Base-by-base conservation (phyloP, 2,888 invertebrate species). In the Ormyrus nitidulus region DNA sequence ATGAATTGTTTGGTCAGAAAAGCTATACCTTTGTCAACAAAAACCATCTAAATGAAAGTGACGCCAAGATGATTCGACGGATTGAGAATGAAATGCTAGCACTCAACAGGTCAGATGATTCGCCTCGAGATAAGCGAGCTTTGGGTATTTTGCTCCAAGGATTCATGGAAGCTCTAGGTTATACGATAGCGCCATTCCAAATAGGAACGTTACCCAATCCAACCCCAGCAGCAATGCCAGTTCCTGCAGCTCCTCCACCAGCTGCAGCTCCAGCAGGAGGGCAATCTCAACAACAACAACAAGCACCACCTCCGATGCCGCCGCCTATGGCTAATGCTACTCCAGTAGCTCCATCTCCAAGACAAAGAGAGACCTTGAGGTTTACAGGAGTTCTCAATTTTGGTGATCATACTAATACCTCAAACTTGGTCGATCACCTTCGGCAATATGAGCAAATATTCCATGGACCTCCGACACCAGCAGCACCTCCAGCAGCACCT, bases 351-450 rank as follows among this genome's bases (percentile, higher is more conserved):
- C 65, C 54, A 51, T 76, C n/a, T 34, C 34, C 34, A 34, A 34
- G 84, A n/a, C 88, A 84, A n/a, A 81, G 86, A 6, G 89, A 90
- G 76, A 90, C 89, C 0, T 79, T 90, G 5, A 84, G 87, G 54
- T 85, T 90, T 54, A 90, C 90, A 0, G 90, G 90, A 0, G 86
- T 90, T 6, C 80, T 90, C 0, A 90, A 90, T 75, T 89, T 90
- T 19, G 90, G 90, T 8, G 90, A 90, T 75, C 83, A 83, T 48
- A 61, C 48, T 6, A 82, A 81, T 13, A 86, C 86, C 69, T 83
- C 88, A 0, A 82, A 87, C 61, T 59, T 90, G 7, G 13, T 87
- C 3, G 86, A 84, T n/a, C 90, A 90, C 10, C 83, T 90, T n/a
- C 86, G 86, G 6, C 87, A 85, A 11, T 90, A 90, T 78, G 89